These are phyloP conservation scores for Eupithecia inturbata DNA, from an alignment of 2,888 invertebrate species.

Conservation along the genomic window DNA sequence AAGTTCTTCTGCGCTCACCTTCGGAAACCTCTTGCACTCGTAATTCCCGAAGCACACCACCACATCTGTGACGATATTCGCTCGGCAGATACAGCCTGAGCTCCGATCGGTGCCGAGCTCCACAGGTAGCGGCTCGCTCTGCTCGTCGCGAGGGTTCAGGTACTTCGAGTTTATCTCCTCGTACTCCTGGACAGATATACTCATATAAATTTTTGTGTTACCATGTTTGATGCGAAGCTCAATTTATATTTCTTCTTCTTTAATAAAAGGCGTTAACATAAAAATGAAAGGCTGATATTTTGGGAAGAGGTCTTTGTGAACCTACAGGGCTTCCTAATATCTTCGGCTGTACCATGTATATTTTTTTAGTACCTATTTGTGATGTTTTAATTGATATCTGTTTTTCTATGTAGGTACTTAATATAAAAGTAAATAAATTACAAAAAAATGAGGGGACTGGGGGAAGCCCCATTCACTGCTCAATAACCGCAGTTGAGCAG, in stretches of 20 bases:
- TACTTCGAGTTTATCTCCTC: conserved; percentile 60
- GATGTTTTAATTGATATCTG: too few relatives aligned
- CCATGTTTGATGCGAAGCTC: background rate
- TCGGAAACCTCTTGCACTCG: conserved; percentile 78
- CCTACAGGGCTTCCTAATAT: too few relatives aligned
- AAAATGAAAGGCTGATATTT: too few relatives aligned
- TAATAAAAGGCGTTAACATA: too few relatives aligned
- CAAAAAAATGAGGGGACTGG: too few relatives aligned
- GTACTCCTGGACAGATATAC: conserved; percentile 51
- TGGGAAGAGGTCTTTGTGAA: too few relatives aligned
- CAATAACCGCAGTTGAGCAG: too few relatives aligned
- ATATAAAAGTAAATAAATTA: too few relatives aligned
- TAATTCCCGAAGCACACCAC: conserved; percentile 83
- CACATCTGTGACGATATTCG: conserved; percentile 57
- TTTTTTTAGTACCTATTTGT: too few relatives aligned
- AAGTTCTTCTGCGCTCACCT: conserved; percentile 53
- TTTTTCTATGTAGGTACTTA: too few relatives aligned
- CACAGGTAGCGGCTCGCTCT: conserved; percentile 61
- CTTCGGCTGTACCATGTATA: too few relatives aligned
- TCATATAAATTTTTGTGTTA: background rate
- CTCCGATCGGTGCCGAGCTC: conserved; percentile 63
- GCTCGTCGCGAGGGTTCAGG: conserved; percentile 56
- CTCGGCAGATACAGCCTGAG: conserved; percentile 82
- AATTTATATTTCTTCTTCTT: background rate
- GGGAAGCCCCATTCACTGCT: too few relatives aligned